Base-by-base conservation (phyloP, 2,113 vertebrate species). In the Petrocephalus zakoni region DNA sequence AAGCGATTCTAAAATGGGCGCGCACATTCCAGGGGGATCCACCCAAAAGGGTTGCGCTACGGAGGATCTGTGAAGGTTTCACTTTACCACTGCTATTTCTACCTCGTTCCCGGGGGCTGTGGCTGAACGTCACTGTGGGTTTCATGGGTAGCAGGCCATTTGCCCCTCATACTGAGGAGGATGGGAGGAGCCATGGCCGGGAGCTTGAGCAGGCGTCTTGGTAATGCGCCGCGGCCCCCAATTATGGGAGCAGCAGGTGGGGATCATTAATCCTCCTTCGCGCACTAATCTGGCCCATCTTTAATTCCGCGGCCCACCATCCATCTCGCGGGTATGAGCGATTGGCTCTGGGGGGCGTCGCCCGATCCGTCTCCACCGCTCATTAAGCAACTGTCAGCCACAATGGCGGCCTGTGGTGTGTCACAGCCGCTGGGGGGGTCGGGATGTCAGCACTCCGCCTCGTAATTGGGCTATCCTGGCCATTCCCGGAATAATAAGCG, bases 301-400 rank as follows among this genome's bases (percentile, higher is more conserved):
- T 89, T 87, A 89, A 87, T 89, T 89, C 85, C 3, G 75, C 37
- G 51, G n/a, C 52, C 53, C n/a, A 2, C 89, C 52, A 87, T 82
- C 51, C 85, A 29, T 87, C 51, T 87, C 4, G 1, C 53, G 53
- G n/a, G 49, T 82, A 58, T 82, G 89, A 89, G 75, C 72, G 72
- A 87, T 89, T 13, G 47, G 47, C 88, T 9, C 0, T 15, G 29
- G 82, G 87, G 75, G 87, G 78, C 90, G 89, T 42, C 85, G n/a
- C 29, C 37, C 37, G 25, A 82, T 89, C 72, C 88, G 11, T 4
- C 5, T 37, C 37, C n/a, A 21, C 55, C 37, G 52, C 83, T 87
- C 64, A 53, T n/a, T 83, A 89, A 91, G 47, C 89, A 90, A 55
- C 87, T 91, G 85, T 89, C 52, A 53, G 34, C 19, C 53, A 72